These are phyloP conservation scores for Chrosomus eos DNA, from an alignment of 2,797 vertebrate genomes.

Conservation along the genomic window DNA sequence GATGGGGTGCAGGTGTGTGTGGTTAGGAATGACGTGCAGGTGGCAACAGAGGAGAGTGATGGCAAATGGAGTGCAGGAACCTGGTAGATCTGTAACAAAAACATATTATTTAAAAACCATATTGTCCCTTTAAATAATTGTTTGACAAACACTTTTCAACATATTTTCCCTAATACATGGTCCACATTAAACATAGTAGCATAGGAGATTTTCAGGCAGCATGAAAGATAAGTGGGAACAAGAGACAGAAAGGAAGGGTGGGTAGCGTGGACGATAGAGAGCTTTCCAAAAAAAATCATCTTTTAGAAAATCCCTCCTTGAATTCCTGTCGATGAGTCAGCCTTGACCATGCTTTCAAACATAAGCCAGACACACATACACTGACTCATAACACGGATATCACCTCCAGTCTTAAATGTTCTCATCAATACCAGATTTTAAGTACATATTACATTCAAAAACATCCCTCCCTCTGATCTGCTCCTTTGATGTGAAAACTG, in stretches of 20 bases:
- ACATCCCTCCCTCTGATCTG: constrained; percentile 33
- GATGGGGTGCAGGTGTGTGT: no score
- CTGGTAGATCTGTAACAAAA: no score
- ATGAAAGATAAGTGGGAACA: constrained; percentile 25
- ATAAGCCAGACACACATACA: constrained; percentile 60
- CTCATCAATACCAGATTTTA: constrained; percentile 19
- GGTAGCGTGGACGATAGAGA: constrained; percentile 65
- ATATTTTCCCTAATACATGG: not conserved
- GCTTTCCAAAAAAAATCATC: constrained; percentile 71
- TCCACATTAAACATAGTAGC: not conserved
- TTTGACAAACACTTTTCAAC: not conserved
- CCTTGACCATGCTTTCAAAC: constrained; percentile 60
- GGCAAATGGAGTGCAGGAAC: no score
- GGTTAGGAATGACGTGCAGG: no score
- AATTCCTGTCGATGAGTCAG: constrained; percentile 73
- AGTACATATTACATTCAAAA: constrained; percentile 28
- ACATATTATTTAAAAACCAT: not conserved
- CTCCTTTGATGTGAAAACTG: constrained; percentile 54
- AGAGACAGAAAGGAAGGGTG: constrained; percentile 22
- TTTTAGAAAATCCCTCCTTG: constrained; percentile 70
- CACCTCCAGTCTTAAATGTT: constrained; percentile 31
- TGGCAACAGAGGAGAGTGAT: no score
- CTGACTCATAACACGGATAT: constrained; percentile 57
- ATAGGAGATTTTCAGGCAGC: not conserved
- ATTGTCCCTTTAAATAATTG: not conserved